Conservation (phyloP, 1,140 invertebrate species). For the Centruroides sculpturatus region DNA sequence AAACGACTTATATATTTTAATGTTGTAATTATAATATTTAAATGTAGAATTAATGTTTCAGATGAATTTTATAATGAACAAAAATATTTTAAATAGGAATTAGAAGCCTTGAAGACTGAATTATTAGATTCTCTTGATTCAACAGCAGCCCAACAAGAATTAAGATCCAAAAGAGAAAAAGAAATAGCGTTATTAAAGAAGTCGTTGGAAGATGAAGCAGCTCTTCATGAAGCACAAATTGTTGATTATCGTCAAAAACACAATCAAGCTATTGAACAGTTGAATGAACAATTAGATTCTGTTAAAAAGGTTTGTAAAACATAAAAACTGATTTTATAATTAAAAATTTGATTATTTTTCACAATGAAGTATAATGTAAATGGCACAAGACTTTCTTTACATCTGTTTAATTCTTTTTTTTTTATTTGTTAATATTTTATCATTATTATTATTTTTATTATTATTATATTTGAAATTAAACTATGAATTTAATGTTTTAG, state of each 20-base stretch:
- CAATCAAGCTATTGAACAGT: constrained; percentile 60
- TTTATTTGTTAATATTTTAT: neutral
- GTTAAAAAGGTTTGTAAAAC: constrained; percentile 49
- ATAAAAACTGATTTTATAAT: no score
- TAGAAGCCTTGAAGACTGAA: constrained; percentile 93
- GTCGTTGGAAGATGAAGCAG: constrained; percentile 73
- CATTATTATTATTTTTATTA: no score
- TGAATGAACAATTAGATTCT: constrained; percentile 84
- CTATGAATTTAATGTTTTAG: constrained; percentile 18
- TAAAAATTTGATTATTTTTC: no score
- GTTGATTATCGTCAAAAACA: constrained; percentile 84
- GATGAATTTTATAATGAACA: no score
- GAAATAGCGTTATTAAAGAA: constrained; percentile 85
- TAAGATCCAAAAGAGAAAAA: constrained; percentile 85
- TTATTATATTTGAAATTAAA: neutral
- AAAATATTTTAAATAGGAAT: constrained; percentile 39
- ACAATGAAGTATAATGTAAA: no score
- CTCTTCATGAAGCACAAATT: constrained; percentile 59
- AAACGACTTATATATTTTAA: no score
- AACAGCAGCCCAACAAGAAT: constrained; percentile 82
- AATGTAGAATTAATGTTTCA: no score
- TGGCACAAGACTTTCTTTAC: no score
- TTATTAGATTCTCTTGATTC: constrained; percentile 87
- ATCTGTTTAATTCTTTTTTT: no score
- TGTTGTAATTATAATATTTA: no score